A percentile compares a stretch with the other conserved stretches of the same genome.
Conservation (phyloP, 2,888 invertebrate species). For the Xanthia togata region DNA sequence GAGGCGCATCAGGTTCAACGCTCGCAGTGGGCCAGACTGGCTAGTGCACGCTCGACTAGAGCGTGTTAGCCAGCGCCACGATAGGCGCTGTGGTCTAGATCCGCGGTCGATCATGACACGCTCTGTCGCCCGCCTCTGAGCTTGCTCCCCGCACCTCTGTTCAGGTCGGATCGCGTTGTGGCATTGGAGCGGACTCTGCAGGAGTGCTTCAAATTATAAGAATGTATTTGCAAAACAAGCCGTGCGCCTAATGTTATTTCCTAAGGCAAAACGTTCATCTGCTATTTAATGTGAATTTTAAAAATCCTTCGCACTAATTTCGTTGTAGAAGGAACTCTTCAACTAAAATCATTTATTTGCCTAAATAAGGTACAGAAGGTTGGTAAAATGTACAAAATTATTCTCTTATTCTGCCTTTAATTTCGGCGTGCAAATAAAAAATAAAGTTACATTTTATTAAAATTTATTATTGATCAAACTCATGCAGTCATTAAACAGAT, state of each 20-base stretch:
- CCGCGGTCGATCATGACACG: constrained; percentile 77
- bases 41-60: constrained; percentile 55
- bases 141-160: constrained; percentile 65
- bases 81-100: constrained; percentile 73
- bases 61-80: constrained; percentile 55
- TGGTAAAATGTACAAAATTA: too few species aligned
- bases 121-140: constrained; percentile 77
- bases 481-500: too few species aligned
- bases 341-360: too few species aligned
- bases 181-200: constrained; percentile 25
- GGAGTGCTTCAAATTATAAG: background rate
- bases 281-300: background rate
- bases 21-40: constrained; percentile 63
- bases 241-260: background rate
- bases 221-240: background rate
- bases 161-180: constrained; percentile 24
- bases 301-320: background rate
- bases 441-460: too few species aligned
- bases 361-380: too few species aligned
- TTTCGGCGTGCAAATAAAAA: too few species aligned
- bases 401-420: too few species aligned
- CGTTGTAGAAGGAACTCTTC: too few species aligned
- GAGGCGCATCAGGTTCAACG: constrained; percentile 72
- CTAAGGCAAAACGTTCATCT: background rate
- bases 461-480: too few species aligned